Conservation (phyloP, 2,888 invertebrate species). For the Heliconius charithonia region DNA sequence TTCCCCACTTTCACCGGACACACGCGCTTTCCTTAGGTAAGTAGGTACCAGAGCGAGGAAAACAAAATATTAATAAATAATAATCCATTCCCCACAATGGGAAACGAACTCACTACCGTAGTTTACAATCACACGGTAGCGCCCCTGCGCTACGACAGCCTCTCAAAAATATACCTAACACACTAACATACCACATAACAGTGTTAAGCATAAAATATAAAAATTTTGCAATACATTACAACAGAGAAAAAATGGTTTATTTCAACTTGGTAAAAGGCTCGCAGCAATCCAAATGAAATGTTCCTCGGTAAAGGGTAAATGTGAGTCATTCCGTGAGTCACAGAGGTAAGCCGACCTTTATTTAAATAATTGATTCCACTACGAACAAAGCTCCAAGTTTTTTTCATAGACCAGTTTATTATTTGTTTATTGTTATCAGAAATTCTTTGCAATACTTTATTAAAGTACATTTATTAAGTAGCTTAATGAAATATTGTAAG, state of each 20-base stretch:
- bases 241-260: constrained; percentile 3
- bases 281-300: constrained; percentile 29
- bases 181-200: no score
- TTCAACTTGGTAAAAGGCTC: constrained; percentile 12
- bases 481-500: no score
- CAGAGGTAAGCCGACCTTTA: constrained; percentile 42
- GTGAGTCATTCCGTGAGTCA: constrained; percentile 47
- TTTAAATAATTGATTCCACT: constrained; percentile 43
- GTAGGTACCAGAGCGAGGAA: no score
- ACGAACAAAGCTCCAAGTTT: constrained; percentile 24
- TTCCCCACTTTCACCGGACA: background rate
- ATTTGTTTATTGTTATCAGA: background rate
- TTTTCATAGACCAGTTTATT: constrained; percentile 14
- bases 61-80: background rate
- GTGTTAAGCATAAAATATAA: background rate
- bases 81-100: background rate
- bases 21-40: no score
- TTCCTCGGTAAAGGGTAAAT: constrained; percentile 31
- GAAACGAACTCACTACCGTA: background rate
- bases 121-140: background rate
- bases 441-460: background rate
- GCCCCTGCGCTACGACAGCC: background rate
- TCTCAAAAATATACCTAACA: background rate
- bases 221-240: background rate
- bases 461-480: background rate